Percentiles rank a stretch among this genome's conserved stretches.
These are phyloP conservation scores for Engraulis encrasicolus DNA, from an alignment of 2,113 vertebrate genomes.

Conservation along the genomic window DNA sequence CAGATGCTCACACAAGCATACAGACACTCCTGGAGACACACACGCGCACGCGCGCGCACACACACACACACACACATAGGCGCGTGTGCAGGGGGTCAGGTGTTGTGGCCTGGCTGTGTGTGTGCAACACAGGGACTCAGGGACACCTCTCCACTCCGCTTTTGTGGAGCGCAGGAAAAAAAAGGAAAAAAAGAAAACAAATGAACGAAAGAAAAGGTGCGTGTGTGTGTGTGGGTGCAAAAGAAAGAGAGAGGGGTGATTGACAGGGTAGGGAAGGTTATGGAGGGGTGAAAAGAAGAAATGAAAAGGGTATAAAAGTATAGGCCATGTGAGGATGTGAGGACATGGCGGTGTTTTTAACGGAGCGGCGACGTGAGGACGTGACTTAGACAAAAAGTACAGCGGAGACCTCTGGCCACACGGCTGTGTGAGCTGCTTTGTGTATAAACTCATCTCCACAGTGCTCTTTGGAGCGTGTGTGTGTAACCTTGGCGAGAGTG, in stretches of 20 bases:
- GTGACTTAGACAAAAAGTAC: not conserved
- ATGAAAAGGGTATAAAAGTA: slow-evolving; percentile 20
- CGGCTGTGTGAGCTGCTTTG: not conserved
- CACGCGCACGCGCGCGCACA: no score
- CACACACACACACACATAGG: no score
- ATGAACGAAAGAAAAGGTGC: no score
- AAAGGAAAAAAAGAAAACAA: slow-evolving; percentile 50
- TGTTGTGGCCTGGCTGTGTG: slow-evolving; percentile 70
- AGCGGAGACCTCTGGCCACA: not conserved
- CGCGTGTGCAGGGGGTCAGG: no score
- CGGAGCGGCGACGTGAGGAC: slow-evolving; percentile 11
- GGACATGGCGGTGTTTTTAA: no score
- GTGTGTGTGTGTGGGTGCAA: no score
- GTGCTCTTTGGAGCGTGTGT: no score
- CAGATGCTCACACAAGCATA: no score
- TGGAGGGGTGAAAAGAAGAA: slow-evolving; percentile 40
- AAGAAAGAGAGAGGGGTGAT: slow-evolving; percentile 40
- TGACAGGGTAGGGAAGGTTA: no score
- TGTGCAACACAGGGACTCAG: slow-evolving; percentile 77
- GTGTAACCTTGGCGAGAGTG: slow-evolving; percentile 1
- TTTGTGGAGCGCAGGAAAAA: slow-evolving; percentile 65
- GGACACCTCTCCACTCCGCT: slow-evolving; percentile 68
- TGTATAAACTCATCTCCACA: no score
- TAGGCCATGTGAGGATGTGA: not conserved
- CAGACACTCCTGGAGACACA: no score